Base-by-base conservation (phyloP, 2,888 invertebrate genomes). In the Nomada ruficornis region DNA sequence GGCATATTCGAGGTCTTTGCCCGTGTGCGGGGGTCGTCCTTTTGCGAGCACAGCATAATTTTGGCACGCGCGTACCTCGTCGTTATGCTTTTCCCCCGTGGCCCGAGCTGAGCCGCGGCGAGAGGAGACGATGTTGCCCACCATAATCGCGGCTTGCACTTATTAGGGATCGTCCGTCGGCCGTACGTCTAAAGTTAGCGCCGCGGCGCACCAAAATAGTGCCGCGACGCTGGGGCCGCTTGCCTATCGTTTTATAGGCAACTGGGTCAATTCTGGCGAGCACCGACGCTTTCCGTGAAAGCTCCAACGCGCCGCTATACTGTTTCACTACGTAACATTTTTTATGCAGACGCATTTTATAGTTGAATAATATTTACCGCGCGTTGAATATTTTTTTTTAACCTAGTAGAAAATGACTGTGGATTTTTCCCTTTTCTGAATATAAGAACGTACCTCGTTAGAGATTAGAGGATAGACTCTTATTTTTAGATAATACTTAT, bases 81-180 rank as follows among this genome's bases (percentile, higher is more conserved):
- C 82, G 87, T 89, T 90, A 90, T 89, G 90, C 84, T 87, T 85
- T 79, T 82, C 81, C 44, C 73, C 75, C 84, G 80, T 57, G 77
- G 55, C 18, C 36, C 80, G 76, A 71, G 88, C 77, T 70, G 84
- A 77, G 26, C 50, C 74, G 75, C 52, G 44, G 44, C 80, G 71
- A 73, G 86, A 83, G 77, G 86, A 82, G 85, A 80, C 84, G 86
- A 82, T 86, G 89, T 88, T 89, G 86, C 86, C 86, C 88, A 90
- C 91, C 91, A 91, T 92, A 92, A 92, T 90, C 89, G 89, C 88
- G 88, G 91, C 92, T 93, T 93, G 93, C 91, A 93, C 93, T 92
- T 93, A 93, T 93, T 88, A 93, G 92, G 93, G 93, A 93, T 91
- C 91, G 93, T 90, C 89, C 90, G 91, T 90, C 88, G 80, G 89